Percentiles rank a stretch among this genome's conserved stretches.
phyloP scores from a whole-genome alignment of 2,113 vertebrate species.

The Syngnathus typhle region DNA sequence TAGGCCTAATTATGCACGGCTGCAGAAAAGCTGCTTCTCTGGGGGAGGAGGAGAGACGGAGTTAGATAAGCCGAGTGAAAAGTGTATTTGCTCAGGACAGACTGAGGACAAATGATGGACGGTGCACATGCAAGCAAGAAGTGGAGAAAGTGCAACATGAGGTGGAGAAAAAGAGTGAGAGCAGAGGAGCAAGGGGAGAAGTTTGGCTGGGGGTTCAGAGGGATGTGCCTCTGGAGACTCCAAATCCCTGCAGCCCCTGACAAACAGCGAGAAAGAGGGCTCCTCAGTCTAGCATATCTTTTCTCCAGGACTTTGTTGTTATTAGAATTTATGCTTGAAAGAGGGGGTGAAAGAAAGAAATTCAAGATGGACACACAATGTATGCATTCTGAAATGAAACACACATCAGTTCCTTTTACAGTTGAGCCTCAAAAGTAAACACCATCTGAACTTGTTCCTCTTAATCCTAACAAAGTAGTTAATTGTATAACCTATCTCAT shows the following conservation, averaged over 20 bases:
- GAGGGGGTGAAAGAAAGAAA: neutral
- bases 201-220: conserved; percentile 68
- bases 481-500: too few species aligned
- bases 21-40: conserved; percentile 61
- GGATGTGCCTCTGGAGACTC: conserved; percentile 61
- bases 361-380: conserved; percentile 8
- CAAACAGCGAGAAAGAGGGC: conserved; percentile 39
- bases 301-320: conserved; percentile 33
- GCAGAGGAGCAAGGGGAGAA: conserved; percentile 47
- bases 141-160: conserved; percentile 28
- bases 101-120: conserved; percentile 20
- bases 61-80: conserved; percentile 36
- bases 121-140: conserved; percentile 11
- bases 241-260: conserved; percentile 53
- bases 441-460: neutral
- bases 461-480: too few species aligned
- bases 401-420: neutral
- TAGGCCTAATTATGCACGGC: conserved; percentile 75
- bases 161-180: conserved; percentile 34
- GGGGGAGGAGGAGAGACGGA: conserved; percentile 41
- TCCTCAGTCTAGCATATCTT: conserved; percentile 24
- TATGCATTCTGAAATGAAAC: conserved; percentile 4
- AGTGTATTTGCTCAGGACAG: conserved; percentile 17
- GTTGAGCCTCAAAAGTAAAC: neutral
- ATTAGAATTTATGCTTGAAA: conserved; percentile 22